Evolutionary conservation across 1,140 invertebrate genomes (phyloP).

Genomic region (Pantala flavescens): DNA sequence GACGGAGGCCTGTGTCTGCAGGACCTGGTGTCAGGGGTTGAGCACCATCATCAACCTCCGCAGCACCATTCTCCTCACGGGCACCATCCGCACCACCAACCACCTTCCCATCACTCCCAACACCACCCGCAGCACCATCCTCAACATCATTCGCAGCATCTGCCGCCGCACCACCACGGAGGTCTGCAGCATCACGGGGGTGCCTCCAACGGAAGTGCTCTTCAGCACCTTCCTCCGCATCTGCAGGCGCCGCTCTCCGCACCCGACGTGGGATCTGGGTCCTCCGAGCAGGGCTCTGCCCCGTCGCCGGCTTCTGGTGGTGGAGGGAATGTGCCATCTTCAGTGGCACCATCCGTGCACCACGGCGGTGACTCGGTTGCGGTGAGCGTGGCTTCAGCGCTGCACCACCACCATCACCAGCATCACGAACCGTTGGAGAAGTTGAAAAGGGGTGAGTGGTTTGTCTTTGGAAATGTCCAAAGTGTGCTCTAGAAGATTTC

Average conservation of each 20-base stretch:
- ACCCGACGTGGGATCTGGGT: background rate
- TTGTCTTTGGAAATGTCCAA: no score
- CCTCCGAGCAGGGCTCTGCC: background rate
- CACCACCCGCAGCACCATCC: background rate
- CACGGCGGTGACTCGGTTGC: conserved; percentile 22
- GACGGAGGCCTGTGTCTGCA: conserved; percentile 25
- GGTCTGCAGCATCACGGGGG: conserved; percentile 33
- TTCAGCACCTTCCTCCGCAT: background rate
- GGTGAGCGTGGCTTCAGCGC: conserved; percentile 26
- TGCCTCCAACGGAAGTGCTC: background rate
- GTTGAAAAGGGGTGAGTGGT: conserved; percentile 64
- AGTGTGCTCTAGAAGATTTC: no score
- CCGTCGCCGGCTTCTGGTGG: background rate
- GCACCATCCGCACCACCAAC: background rate
- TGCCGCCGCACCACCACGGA: conserved; percentile 40
- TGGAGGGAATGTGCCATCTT: background rate
- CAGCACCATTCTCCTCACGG: conserved; percentile 34
- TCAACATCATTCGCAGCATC: conserved; percentile 17
- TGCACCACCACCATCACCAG: conserved; percentile 32
- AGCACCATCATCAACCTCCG: conserved; percentile 47
- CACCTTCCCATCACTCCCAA: background rate
- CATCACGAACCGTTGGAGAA: conserved; percentile 65
- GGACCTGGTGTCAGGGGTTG: background rate
- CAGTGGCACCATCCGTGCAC: background rate
- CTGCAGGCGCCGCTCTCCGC: background rate